Conservation (phyloP, 2,113 vertebrate genomes). For the Suricata suricatta region DNA sequence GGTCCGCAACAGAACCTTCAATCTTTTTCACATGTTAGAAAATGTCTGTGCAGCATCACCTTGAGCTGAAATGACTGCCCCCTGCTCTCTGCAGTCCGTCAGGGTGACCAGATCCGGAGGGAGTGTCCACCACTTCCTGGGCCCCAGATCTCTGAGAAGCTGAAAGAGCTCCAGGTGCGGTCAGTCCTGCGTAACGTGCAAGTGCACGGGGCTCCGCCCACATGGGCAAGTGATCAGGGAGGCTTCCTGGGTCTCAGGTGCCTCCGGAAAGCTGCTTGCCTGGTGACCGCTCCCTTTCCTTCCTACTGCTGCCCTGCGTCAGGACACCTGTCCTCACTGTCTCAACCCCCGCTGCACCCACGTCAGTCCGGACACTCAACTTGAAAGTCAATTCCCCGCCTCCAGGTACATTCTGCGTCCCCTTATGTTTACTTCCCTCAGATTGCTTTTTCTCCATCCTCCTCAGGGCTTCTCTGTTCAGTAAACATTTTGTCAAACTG, state of each 20-base stretch:
- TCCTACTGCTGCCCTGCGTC: background rate
- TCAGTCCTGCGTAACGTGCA: background rate
- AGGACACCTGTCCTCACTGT: background rate
- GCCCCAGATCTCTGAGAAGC: background rate
- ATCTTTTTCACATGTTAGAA: background rate
- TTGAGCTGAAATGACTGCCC: background rate
- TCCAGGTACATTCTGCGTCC: background rate
- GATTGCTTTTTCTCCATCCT: background rate
- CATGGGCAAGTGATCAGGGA: background rate
- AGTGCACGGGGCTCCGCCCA: background rate
- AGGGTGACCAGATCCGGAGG: background rate
- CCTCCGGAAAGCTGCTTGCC: background rate
- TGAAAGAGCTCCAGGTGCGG: background rate
- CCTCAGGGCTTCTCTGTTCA: background rate
- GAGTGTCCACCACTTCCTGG: background rate
- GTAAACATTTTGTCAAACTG: background rate
- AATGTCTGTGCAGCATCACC: background rate
- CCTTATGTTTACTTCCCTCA: background rate
- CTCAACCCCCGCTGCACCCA: background rate
- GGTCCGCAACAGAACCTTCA: background rate
- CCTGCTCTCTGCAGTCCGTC: background rate
- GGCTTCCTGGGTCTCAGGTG: background rate
- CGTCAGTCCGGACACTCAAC: background rate
- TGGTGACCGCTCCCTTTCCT: rapidly evolving
- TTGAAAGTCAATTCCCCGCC: background rate